phyloP scores from a whole-genome alignment of 2,888 invertebrate genomes.

The Andricus quercusramuli region DNA sequence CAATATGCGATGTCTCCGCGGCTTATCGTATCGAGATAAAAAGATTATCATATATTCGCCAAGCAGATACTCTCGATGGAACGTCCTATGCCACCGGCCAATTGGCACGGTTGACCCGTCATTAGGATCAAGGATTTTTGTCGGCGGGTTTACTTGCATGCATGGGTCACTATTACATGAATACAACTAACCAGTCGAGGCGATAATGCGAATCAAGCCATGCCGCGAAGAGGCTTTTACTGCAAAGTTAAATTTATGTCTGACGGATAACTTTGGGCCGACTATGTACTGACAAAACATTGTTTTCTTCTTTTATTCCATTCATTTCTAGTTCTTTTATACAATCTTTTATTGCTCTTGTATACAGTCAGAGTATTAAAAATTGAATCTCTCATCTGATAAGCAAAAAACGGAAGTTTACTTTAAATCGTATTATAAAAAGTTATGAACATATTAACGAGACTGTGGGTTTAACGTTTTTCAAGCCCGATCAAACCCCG shows the following conservation, averaged over 20 bases:
- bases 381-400: neutral
- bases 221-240: conserved; percentile 20
- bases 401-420: neutral
- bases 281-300: neutral
- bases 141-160: conserved; percentile 44
- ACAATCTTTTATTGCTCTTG: neutral
- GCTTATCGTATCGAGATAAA: conserved; percentile 38
- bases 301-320: neutral
- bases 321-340: neutral
- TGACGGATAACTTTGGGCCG: conserved; percentile 41
- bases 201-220: conserved; percentile 26
- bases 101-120: conserved; percentile 75
- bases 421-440: neutral
- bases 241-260: conserved; percentile 9
- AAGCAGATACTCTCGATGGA: conserved; percentile 36
- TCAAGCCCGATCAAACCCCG: neutral
- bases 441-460: neutral
- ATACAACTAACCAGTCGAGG: conserved; percentile 4
- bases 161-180: conserved; percentile 38
- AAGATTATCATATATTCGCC: conserved; percentile 43
- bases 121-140: conserved; percentile 76
- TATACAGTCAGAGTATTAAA: neutral
- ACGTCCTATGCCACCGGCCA: conserved; percentile 62
- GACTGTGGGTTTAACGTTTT: neutral
- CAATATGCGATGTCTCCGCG: conserved; percentile 21